phyloP scores from a whole-genome alignment of 1,140 invertebrate species.

The Leptinotarsa lineolata region DNA sequence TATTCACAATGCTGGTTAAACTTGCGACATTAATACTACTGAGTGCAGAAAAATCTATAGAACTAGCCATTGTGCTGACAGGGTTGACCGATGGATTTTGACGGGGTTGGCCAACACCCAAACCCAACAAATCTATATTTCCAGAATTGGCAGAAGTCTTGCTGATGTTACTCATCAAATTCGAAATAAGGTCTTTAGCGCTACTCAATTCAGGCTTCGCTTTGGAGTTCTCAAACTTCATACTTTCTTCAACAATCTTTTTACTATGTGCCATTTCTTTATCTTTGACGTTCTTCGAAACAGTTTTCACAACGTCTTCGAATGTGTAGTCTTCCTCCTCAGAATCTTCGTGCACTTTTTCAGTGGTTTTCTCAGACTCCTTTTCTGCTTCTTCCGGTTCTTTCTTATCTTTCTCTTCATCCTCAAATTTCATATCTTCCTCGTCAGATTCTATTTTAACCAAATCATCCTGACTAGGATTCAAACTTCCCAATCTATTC shows the following conservation, averaged over 20 bases:
- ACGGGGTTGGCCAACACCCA: constrained; percentile 11
- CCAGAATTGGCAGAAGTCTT: constrained; percentile 20
- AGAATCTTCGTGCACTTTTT: constrained; percentile 57
- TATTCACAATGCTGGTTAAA: constrained; percentile 46
- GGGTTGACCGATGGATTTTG: background rate
- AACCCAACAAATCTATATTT: constrained; percentile 31
- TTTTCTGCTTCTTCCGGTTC: constrained; percentile 38
- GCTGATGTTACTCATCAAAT: constrained; percentile 61
- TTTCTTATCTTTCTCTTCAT: constrained; percentile 45
- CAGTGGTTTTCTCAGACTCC: constrained; percentile 48
- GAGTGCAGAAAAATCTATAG: constrained; percentile 39
- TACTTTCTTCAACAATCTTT: constrained; percentile 47
- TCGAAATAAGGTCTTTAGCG: constrained; percentile 65
- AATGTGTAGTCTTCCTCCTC: constrained; percentile 72
- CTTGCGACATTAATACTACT: constrained; percentile 43
- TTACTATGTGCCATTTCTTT: constrained; percentile 55
- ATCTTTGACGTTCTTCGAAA: constrained; percentile 64
- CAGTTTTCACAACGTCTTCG: constrained; percentile 70
- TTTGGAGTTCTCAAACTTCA: constrained; percentile 44
- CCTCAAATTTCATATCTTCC: constrained; percentile 51
- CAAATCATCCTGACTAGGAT: constrained; percentile 55
- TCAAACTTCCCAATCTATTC: constrained; percentile 40
- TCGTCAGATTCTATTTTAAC: constrained; percentile 25
- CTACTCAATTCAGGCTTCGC: constrained; percentile 58
- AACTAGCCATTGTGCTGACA: constrained; percentile 23